Base-by-base conservation (phyloP, 2,113 vertebrate genomes). In the Mobula birostris region DNA sequence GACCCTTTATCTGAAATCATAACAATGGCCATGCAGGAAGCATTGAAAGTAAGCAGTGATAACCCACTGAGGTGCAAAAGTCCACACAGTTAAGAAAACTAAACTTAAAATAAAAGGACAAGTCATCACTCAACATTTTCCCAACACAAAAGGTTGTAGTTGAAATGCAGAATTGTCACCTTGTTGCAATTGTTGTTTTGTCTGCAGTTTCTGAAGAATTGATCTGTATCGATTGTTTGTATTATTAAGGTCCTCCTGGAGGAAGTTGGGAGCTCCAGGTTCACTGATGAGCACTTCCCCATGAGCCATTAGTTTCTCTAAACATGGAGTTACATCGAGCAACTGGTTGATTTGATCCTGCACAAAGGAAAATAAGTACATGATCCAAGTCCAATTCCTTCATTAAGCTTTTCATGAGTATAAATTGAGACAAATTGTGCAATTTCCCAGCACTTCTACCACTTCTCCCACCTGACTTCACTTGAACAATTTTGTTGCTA, bases 321-420 rank as follows among this genome's bases (percentile, higher is more conserved):
- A 2, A 56, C 2, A 95, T 0, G 96, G 96, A 77, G 87, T 95
- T n/a, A 98, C 95, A 80, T 95, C 95, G 11, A 94, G 56, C 63
- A 98, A 95, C 76, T 96, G 94, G 76, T 94, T 95, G 83, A 98
- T 80, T 29, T 96, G 97, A 72, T 94, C 74, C 98, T 99, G 94
- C 2, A 74, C 5, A 85, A 95, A 91, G 8, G 17, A 78, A 66
- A 90, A 63, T 63, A 66, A n/a, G 7, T 32, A 66, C 14, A 90
- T 66, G 58, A n/a, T 63, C 11, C 29, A 90, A 66, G 17, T 66
- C 85, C 7, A 74, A 19, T 19, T 74, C 72, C 19, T 21, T 74
- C 72, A 74, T 74, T 21, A 74, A 74, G 72, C 1, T 74, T 19
- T 5, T 21, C 61, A 5, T 66, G 21, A 27, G 48, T 61, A 85